Evolutionary conservation across 2,888 invertebrate genomes (phyloP), one percentile per base, ranked within the genome.

Genomic region (Frankliniella intonsa): DNA sequence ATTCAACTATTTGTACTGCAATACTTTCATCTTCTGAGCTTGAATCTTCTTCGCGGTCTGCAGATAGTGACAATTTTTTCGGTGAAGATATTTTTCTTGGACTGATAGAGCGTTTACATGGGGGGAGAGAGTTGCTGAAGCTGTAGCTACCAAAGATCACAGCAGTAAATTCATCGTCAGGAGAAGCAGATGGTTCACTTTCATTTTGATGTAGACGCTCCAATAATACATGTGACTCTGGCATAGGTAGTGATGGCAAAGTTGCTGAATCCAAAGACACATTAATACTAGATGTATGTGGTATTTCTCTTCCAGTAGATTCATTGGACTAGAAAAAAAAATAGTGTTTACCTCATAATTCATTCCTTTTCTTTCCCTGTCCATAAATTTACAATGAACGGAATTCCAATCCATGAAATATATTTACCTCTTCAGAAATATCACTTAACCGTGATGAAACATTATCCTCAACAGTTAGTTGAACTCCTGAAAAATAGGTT

Each of bases 11-110:
- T 25, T 76, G 69, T 22, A 76, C 11, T 2, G 69, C 69, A 76
- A 76, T 22, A 22, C 25, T 25, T 76, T 76, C 69, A 76, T 76
- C 69, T 25, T 76, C 69, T 25, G 69, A 76, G 25, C 69, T 76
- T 8, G 69, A 76, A 25, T 76, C 69, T 25, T 22, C 25, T 25
- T 22, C 8, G 25, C 25, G 12, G 3, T 76, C 69, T 25, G 11
- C 25, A 25, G 25, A 76, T 9, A 12, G 7, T 62, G 62, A 17
- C 0, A 10, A 0, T 19, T 62, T 62, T 14, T 62, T 17, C 0
- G 62, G 11, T 19, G 19, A 19, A 7, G 62, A 19, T 62, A 5
- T 14, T 62, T 62, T 62, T 17, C 62, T 62, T 12, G 62, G 62
- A 14, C 19, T 76, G 12, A 25, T 2, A 25, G 9, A 22, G 2